Evolutionary conservation across 2,113 vertebrate genomes (phyloP).

Genomic region (Neogale vison): DNA sequence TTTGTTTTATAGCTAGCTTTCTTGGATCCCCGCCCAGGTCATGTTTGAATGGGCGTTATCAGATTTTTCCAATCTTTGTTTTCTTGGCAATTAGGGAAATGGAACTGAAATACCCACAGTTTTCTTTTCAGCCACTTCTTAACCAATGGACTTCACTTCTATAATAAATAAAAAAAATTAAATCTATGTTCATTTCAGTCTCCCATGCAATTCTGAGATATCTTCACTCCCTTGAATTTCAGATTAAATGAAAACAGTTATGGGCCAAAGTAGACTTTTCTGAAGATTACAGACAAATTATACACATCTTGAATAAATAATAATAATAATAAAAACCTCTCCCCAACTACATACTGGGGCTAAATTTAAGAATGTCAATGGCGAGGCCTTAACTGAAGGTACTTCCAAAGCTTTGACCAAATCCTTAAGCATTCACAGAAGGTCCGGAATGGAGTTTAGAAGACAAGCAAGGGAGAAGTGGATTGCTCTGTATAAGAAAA

Average conservation of each 20-base stretch:
- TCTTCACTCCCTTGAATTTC: background rate
- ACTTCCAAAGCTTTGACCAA: background rate
- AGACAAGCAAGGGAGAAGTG: background rate
- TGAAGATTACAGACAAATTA: background rate
- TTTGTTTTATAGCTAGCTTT: constrained; percentile 17
- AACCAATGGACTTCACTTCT: constrained; percentile 17
- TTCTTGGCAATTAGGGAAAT: constrained; percentile 29
- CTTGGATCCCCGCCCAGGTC: constrained; percentile 36
- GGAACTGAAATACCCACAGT: background rate
- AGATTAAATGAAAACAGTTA: background rate
- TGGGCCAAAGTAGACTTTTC: background rate
- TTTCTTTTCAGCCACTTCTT: constrained; percentile 29
- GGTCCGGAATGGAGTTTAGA: background rate
- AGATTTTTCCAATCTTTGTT: constrained; percentile 45
- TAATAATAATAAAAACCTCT: background rate
- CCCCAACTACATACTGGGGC: background rate
- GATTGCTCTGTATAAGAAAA: background rate
- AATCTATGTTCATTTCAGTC: background rate
- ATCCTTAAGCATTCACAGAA: background rate
- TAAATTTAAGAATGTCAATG: background rate
- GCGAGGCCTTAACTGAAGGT: background rate
- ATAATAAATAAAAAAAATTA: background rate
- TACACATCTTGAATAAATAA: background rate
- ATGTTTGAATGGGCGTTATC: constrained; percentile 25
- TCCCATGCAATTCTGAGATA: background rate